Base-by-base conservation (phyloP, 1,140 invertebrate genomes). In the Atta cephalotes region DNA sequence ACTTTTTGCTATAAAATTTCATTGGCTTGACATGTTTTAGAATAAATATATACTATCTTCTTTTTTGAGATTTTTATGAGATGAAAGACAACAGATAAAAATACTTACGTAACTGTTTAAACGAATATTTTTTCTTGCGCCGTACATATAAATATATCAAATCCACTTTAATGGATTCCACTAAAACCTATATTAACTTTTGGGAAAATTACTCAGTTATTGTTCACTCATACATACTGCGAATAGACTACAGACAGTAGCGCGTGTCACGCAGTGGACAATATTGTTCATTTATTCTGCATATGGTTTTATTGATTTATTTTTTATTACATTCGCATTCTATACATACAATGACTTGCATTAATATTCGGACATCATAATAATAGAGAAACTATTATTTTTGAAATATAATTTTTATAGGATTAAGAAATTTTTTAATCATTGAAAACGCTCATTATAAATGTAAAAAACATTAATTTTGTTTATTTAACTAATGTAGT, bases 281-380 rank as follows among this genome's bases (percentile, higher is more conserved):
- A 12, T 66, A 31, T 16, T 79, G 6, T 79, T 79, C 35, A 31
- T 79, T 79, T 66, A 65, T 79, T 14, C 10, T 25, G 31, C 9
- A 51, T 1, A n/a, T 51, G 45, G 0, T n/a, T 77, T 74, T 56
- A 14, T 39, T 35, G 25, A 25, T 63, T 45, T 14, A 16, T 18
- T 77, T 63, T 45, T 62, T 49, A 63, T 49, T 28, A 63, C 4
- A 28, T 63, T 63, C 18, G 10, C 39, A n/a, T 45, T 78, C 25
- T n/a, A 25, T n/a, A 5, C 14, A 31, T 28, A 25, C 25, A 25
- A 0, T 25, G 25, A 25, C 25, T 25, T 25, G 25, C 25, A 25
- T 25, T 25, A 25, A 25, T 25, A 0, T 25, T 25, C 25, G 25
- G 25, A 25, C 25, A 25, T 25, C 25, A 25, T 25, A 25, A 25